Evolutionary conservation across 2,888 invertebrate genomes (phyloP).

Genomic region (Erebia aethiops): DNA sequence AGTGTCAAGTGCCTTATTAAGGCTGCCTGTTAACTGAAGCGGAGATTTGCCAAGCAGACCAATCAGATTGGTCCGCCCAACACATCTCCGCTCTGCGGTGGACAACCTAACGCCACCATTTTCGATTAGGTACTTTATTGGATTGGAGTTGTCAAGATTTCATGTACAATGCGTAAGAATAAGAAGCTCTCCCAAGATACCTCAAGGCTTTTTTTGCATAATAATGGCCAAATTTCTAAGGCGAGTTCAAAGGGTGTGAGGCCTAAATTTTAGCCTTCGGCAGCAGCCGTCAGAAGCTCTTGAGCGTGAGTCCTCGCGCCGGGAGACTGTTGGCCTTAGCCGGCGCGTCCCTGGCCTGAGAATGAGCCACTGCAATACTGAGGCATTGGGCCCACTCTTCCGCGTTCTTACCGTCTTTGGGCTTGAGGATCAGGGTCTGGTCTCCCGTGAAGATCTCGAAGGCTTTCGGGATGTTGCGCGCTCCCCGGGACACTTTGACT

Average conservation of each 20-base stretch:
- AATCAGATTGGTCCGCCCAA: too few species aligned
- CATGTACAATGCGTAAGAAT: too few species aligned
- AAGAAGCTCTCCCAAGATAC: too few species aligned
- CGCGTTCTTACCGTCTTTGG: conserved; percentile 96
- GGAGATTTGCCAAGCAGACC: too few species aligned
- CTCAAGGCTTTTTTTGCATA: too few species aligned
- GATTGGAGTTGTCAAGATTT: too few species aligned
- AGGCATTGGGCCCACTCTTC: conserved; percentile 98
- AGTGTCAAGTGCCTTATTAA: too few species aligned
- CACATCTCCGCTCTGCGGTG: too few species aligned
- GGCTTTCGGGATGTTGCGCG: conserved; percentile 96
- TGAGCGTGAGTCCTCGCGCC: conserved; percentile 75
- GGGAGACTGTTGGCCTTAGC: conserved; percentile 79
- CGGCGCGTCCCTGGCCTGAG: conserved; percentile 85
- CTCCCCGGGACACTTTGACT: conserved; percentile 95
- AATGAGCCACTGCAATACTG: conserved; percentile 95
- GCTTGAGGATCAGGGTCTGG: conserved; percentile 95
- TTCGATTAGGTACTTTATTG: too few species aligned
- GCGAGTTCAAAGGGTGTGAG: neutral
- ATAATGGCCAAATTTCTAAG: too few species aligned
- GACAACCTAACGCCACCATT: too few species aligned
- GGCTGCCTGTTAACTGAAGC: too few species aligned
- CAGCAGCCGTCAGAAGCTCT: conserved; percentile 61
- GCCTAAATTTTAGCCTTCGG: conserved; percentile 12
- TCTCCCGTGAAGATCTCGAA: conserved; percentile 98